Evolutionary conservation across 2,113 vertebrate species (phyloP), one percentile per base, ranked within the genome.

Genomic region (Tyrannus savana): DNA sequence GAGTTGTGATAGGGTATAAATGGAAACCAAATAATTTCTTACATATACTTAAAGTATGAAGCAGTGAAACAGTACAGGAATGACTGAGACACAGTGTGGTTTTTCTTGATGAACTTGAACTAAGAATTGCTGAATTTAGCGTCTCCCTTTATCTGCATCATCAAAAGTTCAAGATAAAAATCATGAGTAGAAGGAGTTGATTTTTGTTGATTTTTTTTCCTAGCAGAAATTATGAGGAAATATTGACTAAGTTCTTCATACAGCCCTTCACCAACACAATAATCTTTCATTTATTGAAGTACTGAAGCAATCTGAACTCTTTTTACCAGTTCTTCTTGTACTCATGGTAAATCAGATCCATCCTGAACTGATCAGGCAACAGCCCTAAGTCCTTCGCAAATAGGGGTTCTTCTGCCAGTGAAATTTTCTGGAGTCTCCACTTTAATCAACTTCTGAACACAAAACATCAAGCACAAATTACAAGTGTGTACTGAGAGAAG

Each of bases 21-120:
- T 33, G 80, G 85, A 96, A 96, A 96, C 28, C 33, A 86, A 92
- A 35, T 74, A 42, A 96, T 68, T 90, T 80, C 83, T 83, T 84
- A 68, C 52, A 84, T 27, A 86, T 24, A 72, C 25, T 23, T 58
- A 9, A 84, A 78, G 47, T 23, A 46, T 10, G 31, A 28, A 95
- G 71, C 6, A 59, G 56, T 37, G 15, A 84, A 93, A 89, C 18
- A 62, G 53, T 78, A 68, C 69, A 84, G 58, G 62, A 94, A 72
- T 7, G 31, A 87, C n/a, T 74, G 39, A 90, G 79, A 79, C 60
- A 25, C 42, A 46, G 8, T 42, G 30, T 64, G 12, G 23, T 84
- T 79, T 77, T 87, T 63, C 46, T 73, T 79, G 66, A 50, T 3
- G 14, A 58, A 28, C 60, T 35, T 90, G 31, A 88, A 87, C 11